phyloP scores from a whole-genome alignment of 2,888 invertebrate genomes.

The Unio pictorum region DNA sequence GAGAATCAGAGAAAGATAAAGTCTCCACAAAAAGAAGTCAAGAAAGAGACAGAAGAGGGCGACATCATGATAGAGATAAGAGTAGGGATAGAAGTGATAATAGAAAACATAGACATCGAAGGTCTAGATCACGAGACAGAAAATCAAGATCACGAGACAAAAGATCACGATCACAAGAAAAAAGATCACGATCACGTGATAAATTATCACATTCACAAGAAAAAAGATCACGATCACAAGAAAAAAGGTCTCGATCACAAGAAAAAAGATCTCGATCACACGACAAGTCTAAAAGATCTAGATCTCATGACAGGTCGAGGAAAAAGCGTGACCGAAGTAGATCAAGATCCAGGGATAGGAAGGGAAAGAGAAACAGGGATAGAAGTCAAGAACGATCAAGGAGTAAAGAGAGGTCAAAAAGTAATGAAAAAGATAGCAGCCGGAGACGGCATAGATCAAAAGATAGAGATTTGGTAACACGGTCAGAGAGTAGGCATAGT shows the following conservation, averaged over 20 bases:
- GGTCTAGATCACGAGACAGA: slow-evolving; percentile 45
- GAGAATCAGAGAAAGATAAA: slow-evolving; percentile 2
- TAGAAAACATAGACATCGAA: slow-evolving; percentile 21
- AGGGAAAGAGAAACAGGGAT: slow-evolving; percentile 18
- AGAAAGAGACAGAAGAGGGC: slow-evolving; percentile 48
- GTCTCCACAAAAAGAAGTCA: not conserved
- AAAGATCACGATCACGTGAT: slow-evolving; percentile 20
- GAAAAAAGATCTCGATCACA: slow-evolving; percentile 37
- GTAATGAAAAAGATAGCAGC: slow-evolving; percentile 9
- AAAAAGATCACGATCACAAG: slow-evolving; percentile 24
- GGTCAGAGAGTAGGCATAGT: too few species aligned
- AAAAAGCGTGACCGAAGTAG: slow-evolving; percentile 17
- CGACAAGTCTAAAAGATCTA: slow-evolving; percentile 36
- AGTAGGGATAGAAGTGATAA: slow-evolving; percentile 27
- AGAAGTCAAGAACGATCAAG: slow-evolving; percentile 10
- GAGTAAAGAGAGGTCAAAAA: not conserved
- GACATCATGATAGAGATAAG: slow-evolving; percentile 25
- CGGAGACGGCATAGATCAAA: slow-evolving; percentile 12
- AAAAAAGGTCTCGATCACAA: slow-evolving; percentile 27
- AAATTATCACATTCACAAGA: slow-evolving; percentile 23
- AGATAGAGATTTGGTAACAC: slow-evolving; percentile 8
- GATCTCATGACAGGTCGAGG: slow-evolving; percentile 23
- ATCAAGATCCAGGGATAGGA: slow-evolving; percentile 6
- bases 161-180: slow-evolving; percentile 31
- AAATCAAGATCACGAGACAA: slow-evolving; percentile 18